Evolutionary conservation across 2,888 invertebrate species (phyloP), one percentile per base, ranked within the genome.

Genomic region (Dryocosmus kuriphilus): DNA sequence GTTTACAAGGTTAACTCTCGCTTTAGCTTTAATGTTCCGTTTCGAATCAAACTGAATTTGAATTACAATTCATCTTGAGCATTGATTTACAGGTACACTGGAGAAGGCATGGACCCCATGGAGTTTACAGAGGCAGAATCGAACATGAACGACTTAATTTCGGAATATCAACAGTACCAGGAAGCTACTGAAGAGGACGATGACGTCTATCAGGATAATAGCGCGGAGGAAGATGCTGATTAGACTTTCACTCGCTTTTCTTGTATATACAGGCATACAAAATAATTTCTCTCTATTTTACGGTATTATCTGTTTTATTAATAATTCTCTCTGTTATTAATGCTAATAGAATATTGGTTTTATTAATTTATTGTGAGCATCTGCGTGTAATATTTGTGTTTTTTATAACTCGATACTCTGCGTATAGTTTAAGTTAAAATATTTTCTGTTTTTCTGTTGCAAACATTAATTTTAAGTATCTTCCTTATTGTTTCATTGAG

Each of bases 21-120:
- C n/a, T n/a, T n/a, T n/a, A n/a, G 35, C 8, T 9, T 35, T 35
- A 35, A 9, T 35, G 7, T 9, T 6, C 9, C 7, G 9, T 35
- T 35, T 35, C 9, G 1, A 35, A 35, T 35, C 7, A 35, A 35
- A 35, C 9, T 35, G 1, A 8, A 35, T 35, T 35, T 35, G 1
- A 35, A 35, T 35, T 35, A 0, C 35, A 35, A 35, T 35, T n/a
- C n/a, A n/a, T n/a, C n/a, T 35, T 35, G 35, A 35, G 9, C 7
- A 35, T 35, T 35, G 7, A 0, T 55, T 24, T 30, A 30, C 32
- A 62, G 62, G 62, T 62, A 62, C 93, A 98, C 98, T 41, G 98
- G 98, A 79, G 98, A 98, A 92, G 98, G 98, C 81, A 98, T 98
- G 98, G 98, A 98, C 92, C 98, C 98, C 93, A 97, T 98, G 97